These are phyloP conservation scores for Cheilosia urbana DNA, from an alignment of 2,888 invertebrate species.

Conservation along the genomic window DNA sequence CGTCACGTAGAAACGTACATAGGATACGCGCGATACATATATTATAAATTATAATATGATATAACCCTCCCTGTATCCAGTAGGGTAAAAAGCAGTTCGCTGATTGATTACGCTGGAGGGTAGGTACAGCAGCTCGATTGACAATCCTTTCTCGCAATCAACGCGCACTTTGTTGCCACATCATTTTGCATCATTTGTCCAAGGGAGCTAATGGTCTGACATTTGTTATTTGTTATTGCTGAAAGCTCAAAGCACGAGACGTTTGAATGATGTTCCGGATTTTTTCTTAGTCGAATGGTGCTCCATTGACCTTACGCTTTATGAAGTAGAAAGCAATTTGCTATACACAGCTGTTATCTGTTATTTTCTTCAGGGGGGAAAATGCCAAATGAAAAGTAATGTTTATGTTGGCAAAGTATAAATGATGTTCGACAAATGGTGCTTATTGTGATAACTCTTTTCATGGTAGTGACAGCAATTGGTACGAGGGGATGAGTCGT, in stretches of 20 bases:
- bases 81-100: conserved; percentile 10
- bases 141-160: conserved; percentile 6
- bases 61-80: too few relatives aligned
- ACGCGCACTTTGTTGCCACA: conserved; percentile 52
- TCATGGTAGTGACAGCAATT: not conserved
- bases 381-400: conserved; percentile 54
- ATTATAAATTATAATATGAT: too few relatives aligned
- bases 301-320: conserved; percentile 17
- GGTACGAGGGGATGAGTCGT: too few relatives aligned
- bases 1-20: too few relatives aligned
- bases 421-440: conserved; percentile 15
- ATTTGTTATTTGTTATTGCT: conserved; percentile 38
- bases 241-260: conserved; percentile 34
- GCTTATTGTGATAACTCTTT: not conserved
- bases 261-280: conserved; percentile 32
- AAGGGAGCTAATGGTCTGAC: conserved; percentile 49
- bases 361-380: not conserved
- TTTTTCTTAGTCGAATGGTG: not conserved
- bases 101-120: conserved; percentile 14
- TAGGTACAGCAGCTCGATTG: conserved; percentile 1
- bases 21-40: too few relatives aligned
- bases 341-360: not conserved
- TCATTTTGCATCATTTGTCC: conserved; percentile 64
- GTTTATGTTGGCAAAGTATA: conserved; percentile 31
- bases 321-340: conserved; percentile 34